phyloP scores from a whole-genome alignment of 2,888 invertebrate genomes.

The Pteria penguin region DNA sequence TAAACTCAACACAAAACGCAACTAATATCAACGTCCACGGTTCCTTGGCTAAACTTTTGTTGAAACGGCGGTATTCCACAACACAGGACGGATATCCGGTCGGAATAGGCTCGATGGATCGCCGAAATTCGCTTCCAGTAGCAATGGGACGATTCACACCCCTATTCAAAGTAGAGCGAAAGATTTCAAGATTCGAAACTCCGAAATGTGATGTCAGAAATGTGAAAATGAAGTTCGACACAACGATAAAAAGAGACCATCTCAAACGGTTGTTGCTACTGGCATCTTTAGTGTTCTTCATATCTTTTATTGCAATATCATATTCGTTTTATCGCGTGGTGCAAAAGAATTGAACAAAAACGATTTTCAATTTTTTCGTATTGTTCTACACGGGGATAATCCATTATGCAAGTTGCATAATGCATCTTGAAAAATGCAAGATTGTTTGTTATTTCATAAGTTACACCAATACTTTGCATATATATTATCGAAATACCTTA shows the following conservation, averaged over 20 bases:
- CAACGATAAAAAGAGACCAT: slow-evolving; percentile 10
- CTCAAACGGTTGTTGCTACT: slow-evolving; percentile 2
- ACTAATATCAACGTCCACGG: not conserved
- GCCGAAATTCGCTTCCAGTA: slow-evolving; percentile 13
- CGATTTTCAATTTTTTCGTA: too few relatives aligned
- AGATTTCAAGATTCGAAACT: slow-evolving; percentile 13
- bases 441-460: too few relatives aligned
- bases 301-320: slow-evolving; percentile 20
- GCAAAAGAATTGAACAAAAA: slow-evolving; percentile 11
- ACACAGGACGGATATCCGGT: not conserved
- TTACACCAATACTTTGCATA: too few relatives aligned
- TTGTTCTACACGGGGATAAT: too few relatives aligned
- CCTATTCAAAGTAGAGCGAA: slow-evolving; percentile 9
- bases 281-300: not conserved
- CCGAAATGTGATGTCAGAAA: slow-evolving; percentile 13
- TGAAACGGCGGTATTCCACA: slow-evolving; percentile 4
- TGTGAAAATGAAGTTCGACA: slow-evolving; percentile 10
- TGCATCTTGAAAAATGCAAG: too few relatives aligned
- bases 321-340: slow-evolving; percentile 19
- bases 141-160: slow-evolving; percentile 17
- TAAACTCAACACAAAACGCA: too few relatives aligned
- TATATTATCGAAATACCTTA: too few relatives aligned
- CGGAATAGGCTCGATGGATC: not conserved
- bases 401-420: too few relatives aligned
- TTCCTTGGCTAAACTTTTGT: not conserved